phyloP scores from a whole-genome alignment of 2,797 vertebrate species.

The Gambelia wislizenii region DNA sequence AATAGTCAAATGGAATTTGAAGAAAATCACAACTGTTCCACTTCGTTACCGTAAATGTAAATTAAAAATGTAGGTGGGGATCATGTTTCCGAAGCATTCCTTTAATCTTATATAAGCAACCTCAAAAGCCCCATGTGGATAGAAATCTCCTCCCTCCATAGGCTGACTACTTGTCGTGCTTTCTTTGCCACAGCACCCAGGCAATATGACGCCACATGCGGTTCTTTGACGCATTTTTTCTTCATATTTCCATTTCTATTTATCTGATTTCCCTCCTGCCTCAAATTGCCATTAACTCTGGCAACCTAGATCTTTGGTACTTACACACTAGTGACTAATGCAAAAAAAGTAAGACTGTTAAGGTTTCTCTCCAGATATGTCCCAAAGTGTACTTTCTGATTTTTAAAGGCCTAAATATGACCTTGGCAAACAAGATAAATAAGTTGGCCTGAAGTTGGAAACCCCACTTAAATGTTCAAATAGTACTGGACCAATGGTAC shows the following conservation, averaged over 20 bases:
- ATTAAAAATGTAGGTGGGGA: conserved; percentile 80
- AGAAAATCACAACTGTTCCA: conserved; percentile 67
- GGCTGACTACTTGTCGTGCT: conserved; percentile 40
- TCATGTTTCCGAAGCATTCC: conserved; percentile 70
- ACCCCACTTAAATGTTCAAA: too few species aligned
- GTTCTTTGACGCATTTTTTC: conserved; percentile 47
- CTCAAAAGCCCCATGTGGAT: conserved; percentile 62
- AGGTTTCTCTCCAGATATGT: neutral
- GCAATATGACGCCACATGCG: conserved; percentile 28
- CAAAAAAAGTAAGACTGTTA: conserved; percentile 50
- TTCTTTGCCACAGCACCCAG: conserved; percentile 31
- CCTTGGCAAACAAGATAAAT: too few species aligned
- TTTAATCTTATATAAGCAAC: conserved; percentile 65
- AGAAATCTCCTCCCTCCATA: conserved; percentile 42
- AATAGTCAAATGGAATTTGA: conserved; percentile 71
- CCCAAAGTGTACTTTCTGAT: neutral
- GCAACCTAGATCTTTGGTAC: conserved; percentile 54
- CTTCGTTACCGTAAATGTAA: conserved; percentile 76
- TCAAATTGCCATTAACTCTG: conserved; percentile 49
- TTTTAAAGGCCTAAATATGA: neutral
- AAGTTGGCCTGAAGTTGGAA: too few species aligned
- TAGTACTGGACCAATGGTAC: neutral
- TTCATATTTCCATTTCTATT: conserved; percentile 63
- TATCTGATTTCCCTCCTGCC: conserved; percentile 47
- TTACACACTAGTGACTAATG: conserved; percentile 52